These are phyloP conservation scores for Drosophila antonietae DNA, from an alignment of 2,888 invertebrate species.

Conservation along the genomic window DNA sequence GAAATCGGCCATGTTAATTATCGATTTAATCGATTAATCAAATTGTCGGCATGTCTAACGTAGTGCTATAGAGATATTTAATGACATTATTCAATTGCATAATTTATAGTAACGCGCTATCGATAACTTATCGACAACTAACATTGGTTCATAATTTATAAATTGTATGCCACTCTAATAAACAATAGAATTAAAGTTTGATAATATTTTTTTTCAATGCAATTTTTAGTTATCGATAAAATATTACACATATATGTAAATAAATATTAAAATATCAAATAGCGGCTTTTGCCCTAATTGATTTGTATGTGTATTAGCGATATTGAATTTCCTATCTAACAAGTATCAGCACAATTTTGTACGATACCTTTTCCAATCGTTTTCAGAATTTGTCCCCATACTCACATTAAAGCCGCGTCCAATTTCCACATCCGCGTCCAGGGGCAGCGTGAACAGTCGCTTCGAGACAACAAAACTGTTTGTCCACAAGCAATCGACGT, in stretches of 20 bases:
- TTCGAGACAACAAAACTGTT: constrained; percentile 85
- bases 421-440: constrained; percentile 83
- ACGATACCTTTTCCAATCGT: constrained; percentile 26
- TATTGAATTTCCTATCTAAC: background rate
- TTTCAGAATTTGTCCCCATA: constrained; percentile 62
- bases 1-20: too few relatives aligned
- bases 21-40: too few relatives aligned
- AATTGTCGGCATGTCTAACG: background rate
- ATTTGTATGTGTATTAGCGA: background rate
- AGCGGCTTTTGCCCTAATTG: background rate
- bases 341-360: constrained; percentile 5
- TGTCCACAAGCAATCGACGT: constrained; percentile 84
- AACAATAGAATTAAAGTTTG: background rate
- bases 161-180: background rate
- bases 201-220: background rate
- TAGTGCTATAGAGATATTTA: background rate
- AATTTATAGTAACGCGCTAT: background rate
- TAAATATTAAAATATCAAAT: background rate
- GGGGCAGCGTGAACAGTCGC: constrained; percentile 82
- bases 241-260: background rate
- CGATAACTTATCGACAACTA: background rate
- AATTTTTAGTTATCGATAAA: background rate
- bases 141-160: background rate
- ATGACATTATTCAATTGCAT: background rate
- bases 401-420: constrained; percentile 84